Conservation (phyloP, 2,888 invertebrate species). For the Chrysodeixis includens region DNA sequence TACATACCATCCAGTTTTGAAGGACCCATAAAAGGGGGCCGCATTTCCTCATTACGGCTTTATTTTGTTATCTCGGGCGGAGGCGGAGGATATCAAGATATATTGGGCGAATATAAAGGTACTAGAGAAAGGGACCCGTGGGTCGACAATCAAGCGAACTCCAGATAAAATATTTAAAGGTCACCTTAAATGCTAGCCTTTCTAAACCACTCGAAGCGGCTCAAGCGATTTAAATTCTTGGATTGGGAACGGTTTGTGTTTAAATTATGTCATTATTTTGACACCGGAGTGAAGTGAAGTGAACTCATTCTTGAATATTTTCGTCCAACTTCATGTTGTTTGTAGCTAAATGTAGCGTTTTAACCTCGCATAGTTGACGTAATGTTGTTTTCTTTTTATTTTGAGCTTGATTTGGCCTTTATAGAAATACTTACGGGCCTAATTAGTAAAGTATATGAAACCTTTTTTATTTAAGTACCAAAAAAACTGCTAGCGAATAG, state of each 20-base stretch:
- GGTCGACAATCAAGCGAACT: constrained; percentile 85
- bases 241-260: constrained; percentile 64
- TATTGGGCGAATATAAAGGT: constrained; percentile 76
- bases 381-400: not conserved
- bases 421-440: constrained; percentile 8
- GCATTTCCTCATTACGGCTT: constrained; percentile 68
- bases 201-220: constrained; percentile 71
- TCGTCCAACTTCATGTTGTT: not conserved
- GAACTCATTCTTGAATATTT: not conserved
- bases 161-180: constrained; percentile 88
- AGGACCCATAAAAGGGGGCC: constrained; percentile 74
- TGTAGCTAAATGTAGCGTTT: constrained; percentile 6
- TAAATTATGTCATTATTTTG: constrained; percentile 48
- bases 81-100: constrained; percentile 71
- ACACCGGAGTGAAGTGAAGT: not conserved
- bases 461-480: constrained; percentile 19
- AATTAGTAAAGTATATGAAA: constrained; percentile 27
- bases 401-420: constrained; percentile 11
- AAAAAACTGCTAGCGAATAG: constrained; percentile 39
- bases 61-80: constrained; percentile 67
- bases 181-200: constrained; percentile 76
- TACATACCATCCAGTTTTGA: constrained; percentile 75
- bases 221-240: constrained; percentile 80
- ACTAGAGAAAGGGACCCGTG: constrained; percentile 78
- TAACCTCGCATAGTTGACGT: not conserved